A percentile compares a stretch with the other conserved stretches of the same genome.
Evolutionary conservation across 2,888 invertebrate species (phyloP).

Genomic region (Cosmia pyralina): DNA sequence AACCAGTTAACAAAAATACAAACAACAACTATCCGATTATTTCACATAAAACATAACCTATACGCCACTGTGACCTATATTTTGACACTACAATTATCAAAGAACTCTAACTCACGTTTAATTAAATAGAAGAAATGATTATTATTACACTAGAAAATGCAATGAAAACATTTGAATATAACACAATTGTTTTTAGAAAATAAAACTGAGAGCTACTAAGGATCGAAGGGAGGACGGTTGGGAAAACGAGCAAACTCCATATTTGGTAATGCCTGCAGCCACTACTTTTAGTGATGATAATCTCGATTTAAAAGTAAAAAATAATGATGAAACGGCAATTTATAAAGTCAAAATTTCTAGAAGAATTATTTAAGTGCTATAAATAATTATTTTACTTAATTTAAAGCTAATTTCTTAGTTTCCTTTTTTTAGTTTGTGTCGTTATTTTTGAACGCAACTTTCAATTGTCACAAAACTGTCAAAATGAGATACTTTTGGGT

Average conservation of each 20-base stretch:
- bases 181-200: conserved; percentile 82
- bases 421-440: conserved; percentile 60
- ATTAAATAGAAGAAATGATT: conserved; percentile 79
- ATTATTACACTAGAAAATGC: conserved; percentile 84
- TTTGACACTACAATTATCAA: conserved; percentile 82
- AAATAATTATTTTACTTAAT: conserved; percentile 54
- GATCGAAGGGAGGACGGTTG: conserved; percentile 90
- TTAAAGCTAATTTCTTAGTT: conserved; percentile 14
- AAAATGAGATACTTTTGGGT: conserved; percentile 59
- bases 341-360: conserved; percentile 29
- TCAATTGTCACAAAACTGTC: conserved; percentile 65
- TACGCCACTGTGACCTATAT: conserved; percentile 87
- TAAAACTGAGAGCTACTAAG: conserved; percentile 89
- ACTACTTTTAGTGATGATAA: conserved; percentile 82
- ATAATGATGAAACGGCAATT: conserved; percentile 31
- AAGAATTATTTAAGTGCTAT: conserved; percentile 44
- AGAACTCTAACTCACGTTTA: conserved; percentile 85
- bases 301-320: conserved; percentile 66
- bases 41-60: conserved; percentile 88
- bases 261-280: conserved; percentile 92
- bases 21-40: conserved; percentile 79
- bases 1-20: conserved; percentile 81
- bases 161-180: conserved; percentile 88
- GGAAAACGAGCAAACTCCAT: conserved; percentile 92
- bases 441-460: conserved; percentile 79